Evolutionary conservation across 2,888 invertebrate genomes (phyloP).

Genomic region (Tipula helvola): DNA sequence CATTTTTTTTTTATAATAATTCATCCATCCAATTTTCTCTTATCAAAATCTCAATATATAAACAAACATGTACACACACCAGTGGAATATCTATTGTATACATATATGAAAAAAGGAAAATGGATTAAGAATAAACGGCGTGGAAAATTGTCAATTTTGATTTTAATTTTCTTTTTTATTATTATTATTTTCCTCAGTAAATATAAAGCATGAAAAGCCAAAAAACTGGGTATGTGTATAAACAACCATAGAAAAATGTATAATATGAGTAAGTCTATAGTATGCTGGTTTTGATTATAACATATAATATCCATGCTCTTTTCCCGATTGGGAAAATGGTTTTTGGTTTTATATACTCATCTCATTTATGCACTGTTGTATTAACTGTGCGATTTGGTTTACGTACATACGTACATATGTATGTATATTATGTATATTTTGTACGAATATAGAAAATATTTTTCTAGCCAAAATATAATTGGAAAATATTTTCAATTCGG

Average conservation of each 20-base stretch:
- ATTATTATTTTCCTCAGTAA: not conserved
- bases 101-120: not conserved
- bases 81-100: not conserved
- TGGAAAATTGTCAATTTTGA: constrained; percentile 8
- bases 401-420: not conserved
- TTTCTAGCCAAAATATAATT: not conserved
- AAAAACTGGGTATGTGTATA: not conserved
- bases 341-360: not conserved
- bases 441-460: not conserved
- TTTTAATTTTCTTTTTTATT: constrained; percentile 4
- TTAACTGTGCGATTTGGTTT: not conserved
- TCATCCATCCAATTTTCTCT: not conserved
- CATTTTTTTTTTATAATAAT: not conserved
- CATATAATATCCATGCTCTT: not conserved
- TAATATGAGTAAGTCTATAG: not conserved
- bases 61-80: not conserved
- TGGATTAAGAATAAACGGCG: constrained; percentile 8
- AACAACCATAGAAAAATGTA: not conserved
- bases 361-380: not conserved
- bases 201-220: not conserved
- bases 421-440: not conserved
- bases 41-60: not conserved
- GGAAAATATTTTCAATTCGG: not conserved
- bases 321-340: not conserved
- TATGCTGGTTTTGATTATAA: not conserved